Base-by-base conservation (phyloP, 2,797 vertebrate genomes). In the Glyptemys insculpta region DNA sequence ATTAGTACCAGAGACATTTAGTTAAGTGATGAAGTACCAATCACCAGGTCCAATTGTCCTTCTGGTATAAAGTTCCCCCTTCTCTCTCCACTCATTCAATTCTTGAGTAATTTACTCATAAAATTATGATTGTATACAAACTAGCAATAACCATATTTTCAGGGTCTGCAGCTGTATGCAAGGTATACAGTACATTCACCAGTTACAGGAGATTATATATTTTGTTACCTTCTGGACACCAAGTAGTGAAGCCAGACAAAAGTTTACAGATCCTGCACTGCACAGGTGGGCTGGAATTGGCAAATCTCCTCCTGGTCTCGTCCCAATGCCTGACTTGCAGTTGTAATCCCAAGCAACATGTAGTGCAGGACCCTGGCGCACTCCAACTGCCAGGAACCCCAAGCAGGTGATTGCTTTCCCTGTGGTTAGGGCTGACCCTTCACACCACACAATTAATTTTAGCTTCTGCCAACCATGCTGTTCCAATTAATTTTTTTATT, bases 1-100 rank as follows among this genome's bases (percentile, higher is more conserved):
- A 14, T n/a, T 78, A 81, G 83, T 87, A 84, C 37, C 85, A 90
- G 74, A 74, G 84, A 15, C 95, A 93, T 85, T 96, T 90, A 93
- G 96, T 95, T 89, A 93, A 53, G 19, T n/a, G 8, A 57, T 0
- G 83, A 31, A 52, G 65, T 87, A 81, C 83, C 88, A 68, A 96
- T 79, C 54, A 50, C 83, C 14, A 65, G 81, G 41, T 90, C 56
- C 81, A 86, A 80, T 91, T 89, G 81, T 52, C 83, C 21, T 72
- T 41, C 9, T 79, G 94, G 92, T 95, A 93, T 95, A 90, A 89
- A 34, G 49, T 86, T 91, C 86, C 88, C 16, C 86, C 15, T 78
- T 29, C 74, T 92, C 83, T 62, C 34, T 72, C n/a, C 3, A 72
- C 9, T 72, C 59, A 85, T 19, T 15, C 16, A 80, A 87, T 89